phyloP scores from a whole-genome alignment of 2,797 vertebrate genomes.

The Enteromius fasciolatus region DNA sequence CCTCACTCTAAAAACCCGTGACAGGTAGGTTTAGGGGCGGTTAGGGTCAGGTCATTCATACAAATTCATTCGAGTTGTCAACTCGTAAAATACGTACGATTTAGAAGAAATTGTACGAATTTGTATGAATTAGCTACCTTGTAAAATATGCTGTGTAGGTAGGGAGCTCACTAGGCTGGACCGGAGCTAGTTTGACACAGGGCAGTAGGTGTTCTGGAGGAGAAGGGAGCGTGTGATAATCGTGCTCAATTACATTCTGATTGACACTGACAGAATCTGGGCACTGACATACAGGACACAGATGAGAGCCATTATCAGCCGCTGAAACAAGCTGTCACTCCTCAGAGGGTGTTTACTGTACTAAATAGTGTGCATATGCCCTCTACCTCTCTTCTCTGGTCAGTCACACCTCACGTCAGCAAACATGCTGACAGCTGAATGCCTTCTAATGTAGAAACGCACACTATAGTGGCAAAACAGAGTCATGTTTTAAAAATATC shows the following conservation, averaged over 20 bases:
- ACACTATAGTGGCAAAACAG: too few relatives aligned
- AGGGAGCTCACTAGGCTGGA: neutral
- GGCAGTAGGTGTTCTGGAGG: conserved; percentile 53
- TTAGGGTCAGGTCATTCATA: too few relatives aligned
- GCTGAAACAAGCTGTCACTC: conserved; percentile 90
- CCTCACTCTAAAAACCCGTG: too few relatives aligned
- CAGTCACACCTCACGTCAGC: conserved; percentile 35
- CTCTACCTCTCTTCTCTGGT: conserved; percentile 34
- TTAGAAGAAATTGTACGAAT: too few relatives aligned
- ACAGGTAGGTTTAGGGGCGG: too few relatives aligned
- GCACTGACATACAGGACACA: conserved; percentile 87
- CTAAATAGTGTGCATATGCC: conserved; percentile 54
- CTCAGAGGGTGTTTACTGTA: conserved; percentile 80
- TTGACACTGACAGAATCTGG: conserved; percentile 91
- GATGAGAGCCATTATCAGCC: conserved; percentile 85
- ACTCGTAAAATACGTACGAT: too few relatives aligned
- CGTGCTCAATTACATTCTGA: conserved; percentile 87
- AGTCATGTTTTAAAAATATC: neutral
- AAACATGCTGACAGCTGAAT: conserved; percentile 24
- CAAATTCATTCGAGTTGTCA: too few relatives aligned
- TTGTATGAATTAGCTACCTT: too few relatives aligned
- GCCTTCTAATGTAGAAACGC: neutral
- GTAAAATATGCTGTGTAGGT: neutral
- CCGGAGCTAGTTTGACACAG: conserved; percentile 11
- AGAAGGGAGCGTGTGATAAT: conserved; percentile 75